phyloP scores from a whole-genome alignment of 92 coral and sea anemone genomes.

The Parazoanthus darwini region DNA sequence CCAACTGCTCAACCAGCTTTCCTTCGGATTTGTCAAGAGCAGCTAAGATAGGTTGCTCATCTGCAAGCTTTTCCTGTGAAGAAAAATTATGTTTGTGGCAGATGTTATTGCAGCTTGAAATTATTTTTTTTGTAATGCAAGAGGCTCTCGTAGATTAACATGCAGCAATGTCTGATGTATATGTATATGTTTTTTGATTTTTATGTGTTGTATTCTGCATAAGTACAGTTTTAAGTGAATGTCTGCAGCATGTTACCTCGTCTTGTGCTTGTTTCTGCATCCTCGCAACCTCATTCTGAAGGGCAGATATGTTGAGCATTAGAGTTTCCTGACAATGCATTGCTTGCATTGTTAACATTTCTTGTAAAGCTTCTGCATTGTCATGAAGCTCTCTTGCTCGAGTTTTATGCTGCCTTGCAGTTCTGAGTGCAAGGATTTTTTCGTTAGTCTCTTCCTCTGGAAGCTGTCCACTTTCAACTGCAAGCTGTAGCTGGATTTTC shows the following conservation, averaged over 20 bases:
- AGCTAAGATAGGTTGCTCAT: conserved; percentile 44
- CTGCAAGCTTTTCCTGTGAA: conserved; percentile 54
- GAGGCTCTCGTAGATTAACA: neutral
- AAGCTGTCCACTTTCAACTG: conserved; percentile 36
- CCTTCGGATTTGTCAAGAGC: conserved; percentile 43
- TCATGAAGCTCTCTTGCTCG: conserved; percentile 44
- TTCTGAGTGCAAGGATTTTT: conserved; percentile 29
- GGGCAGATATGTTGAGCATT: neutral
- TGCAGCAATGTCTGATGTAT: neutral
- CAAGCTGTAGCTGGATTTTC: conserved; percentile 17
- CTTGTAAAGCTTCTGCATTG: conserved; percentile 44
- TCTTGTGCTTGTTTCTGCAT: conserved; percentile 28
- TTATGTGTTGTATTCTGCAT: conserved; percentile 1
- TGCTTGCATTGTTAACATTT: conserved; percentile 23
- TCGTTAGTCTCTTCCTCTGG: conserved; percentile 3
- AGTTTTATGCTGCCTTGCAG: conserved; percentile 19
- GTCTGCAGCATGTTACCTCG: conserved; percentile 13
- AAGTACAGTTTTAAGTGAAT: neutral
- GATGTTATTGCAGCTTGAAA: neutral
- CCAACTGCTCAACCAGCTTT: conserved; percentile 28
- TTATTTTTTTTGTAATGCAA: neutral
- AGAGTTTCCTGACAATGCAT: conserved; percentile 27
- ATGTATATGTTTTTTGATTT: neutral
- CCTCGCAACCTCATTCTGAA: conserved; percentile 8
- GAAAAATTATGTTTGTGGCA: neutral